A percentile compares a stretch with the other conserved stretches of the same genome.
phyloP scores from a whole-genome alignment of 2,113 vertebrate species.

The Gymnarchus niloticus region DNA sequence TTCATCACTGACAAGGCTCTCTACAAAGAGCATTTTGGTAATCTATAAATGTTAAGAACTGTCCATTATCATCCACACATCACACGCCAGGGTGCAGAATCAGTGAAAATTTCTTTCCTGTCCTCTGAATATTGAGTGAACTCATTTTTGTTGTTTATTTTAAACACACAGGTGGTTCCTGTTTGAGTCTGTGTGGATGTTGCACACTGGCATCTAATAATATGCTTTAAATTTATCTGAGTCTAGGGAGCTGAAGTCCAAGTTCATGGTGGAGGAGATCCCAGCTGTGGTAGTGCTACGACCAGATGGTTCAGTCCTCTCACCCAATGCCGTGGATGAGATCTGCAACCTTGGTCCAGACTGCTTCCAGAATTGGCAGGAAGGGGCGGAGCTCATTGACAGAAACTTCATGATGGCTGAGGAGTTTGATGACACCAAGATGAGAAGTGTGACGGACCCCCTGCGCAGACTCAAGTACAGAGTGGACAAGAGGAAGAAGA shows the following conservation, averaged over 20 bases:
- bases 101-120: background rate
- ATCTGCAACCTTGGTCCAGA: slow-evolving; percentile 62
- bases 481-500: slow-evolving; percentile 59
- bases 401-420: slow-evolving; percentile 73
- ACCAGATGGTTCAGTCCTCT: slow-evolving; percentile 73
- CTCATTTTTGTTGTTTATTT: background rate
- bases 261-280: slow-evolving; percentile 65
- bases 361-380: slow-evolving; percentile 82
- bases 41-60: background rate
- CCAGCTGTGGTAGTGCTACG: slow-evolving; percentile 81
- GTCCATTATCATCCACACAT: background rate
- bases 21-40: background rate
- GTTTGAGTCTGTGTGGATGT: background rate
- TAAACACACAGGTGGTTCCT: background rate
- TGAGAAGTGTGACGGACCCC: slow-evolving; percentile 70
- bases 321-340: slow-evolving; percentile 66
- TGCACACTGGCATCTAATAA: background rate
- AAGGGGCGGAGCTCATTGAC: slow-evolving; percentile 75
- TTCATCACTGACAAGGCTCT: too few species aligned
- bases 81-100: background rate
- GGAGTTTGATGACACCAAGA: slow-evolving; percentile 61
- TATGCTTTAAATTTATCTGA: slow-evolving; percentile 7
- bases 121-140: background rate
- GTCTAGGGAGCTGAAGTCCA: slow-evolving; percentile 71
- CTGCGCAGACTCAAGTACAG: slow-evolving; percentile 77